Evolutionary conservation across 2,797 vertebrate genomes (phyloP), one percentile per base, ranked within the genome.

Genomic region (Siniperca obscura): DNA sequence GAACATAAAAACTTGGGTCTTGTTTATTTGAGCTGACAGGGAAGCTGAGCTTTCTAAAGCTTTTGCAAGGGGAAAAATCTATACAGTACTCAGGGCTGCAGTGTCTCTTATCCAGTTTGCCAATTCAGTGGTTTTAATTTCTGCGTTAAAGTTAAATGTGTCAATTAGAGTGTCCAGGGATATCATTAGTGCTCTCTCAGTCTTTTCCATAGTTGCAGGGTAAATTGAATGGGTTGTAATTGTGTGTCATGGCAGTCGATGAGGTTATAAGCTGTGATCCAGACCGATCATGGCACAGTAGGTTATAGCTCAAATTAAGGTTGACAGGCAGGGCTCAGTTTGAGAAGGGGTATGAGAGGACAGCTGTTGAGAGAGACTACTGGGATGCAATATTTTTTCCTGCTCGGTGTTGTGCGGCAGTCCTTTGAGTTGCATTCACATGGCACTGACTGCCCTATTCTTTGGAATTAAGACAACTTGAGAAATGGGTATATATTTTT

Each of bases 121-220:
- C 85, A 88, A 85, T 85, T 90, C 80, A 88, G 70, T 91, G 83
- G 84, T 89, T 93, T 91, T 84, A 87, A 91, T 89, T 89, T 87
- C 74, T 71, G 69, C 46, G 69, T 90, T 87, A 80, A 81, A 88
- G 83, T 90, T 85, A 44, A 91, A 86, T 89, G 83, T 87, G 87
- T 89, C 87, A 89, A 88, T 93, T 90, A 92, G 77, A 59, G 82
- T 66, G 77, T 87, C 81, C 71, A 57, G 82, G 86, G 85, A 90
- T 86, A 86, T 89, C 90, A 90, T 92, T 86, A 87, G 86, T 70
- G 79, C 81, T 84, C 86, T 62, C 80, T 60, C 70, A 81, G 82
- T 78, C 84, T 89, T 86, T 84, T 87, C 73, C 74, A 78, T 78
- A 81, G 86, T 85, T 83, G 65, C 74, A n/a, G 74, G 74, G 40